Conservation (phyloP, 2,797 vertebrate genomes). For the Malacoctenus gilli region DNA sequence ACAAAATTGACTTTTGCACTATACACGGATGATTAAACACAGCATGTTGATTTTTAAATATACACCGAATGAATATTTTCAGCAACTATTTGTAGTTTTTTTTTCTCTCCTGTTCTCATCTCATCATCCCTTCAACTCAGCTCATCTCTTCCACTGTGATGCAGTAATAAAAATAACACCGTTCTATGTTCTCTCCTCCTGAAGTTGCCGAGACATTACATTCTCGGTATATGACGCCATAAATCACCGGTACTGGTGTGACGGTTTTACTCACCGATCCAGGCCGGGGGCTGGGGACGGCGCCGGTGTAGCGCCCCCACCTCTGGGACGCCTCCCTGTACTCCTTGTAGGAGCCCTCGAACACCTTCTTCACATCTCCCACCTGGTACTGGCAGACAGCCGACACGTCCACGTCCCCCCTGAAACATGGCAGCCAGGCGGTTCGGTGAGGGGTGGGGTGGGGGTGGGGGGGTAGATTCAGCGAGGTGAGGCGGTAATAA, state of each 20-base stretch:
- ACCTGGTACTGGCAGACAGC: conserved; percentile 93
- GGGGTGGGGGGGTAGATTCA: conserved; percentile 27
- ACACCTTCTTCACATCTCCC: conserved; percentile 88
- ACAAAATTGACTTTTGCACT: no score
- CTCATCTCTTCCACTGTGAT: no score
- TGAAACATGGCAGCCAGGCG: conserved; percentile 63
- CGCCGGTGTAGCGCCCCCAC: conserved; percentile 88
- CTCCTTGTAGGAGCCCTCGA: conserved; percentile 93
- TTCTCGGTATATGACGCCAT: neutral
- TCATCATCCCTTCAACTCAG: no score
- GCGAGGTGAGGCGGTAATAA: conserved; percentile 35
- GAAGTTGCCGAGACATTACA: no score
- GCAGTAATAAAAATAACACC: no score
- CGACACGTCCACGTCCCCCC: conserved; percentile 93
- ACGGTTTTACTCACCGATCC: conserved; percentile 89
- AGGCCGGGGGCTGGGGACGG: conserved; percentile 87
- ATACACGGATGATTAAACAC: no score
- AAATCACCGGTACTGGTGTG: accelerated
- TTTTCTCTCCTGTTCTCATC: no score
- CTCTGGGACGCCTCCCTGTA: conserved; percentile 89
- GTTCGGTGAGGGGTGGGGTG: no score
- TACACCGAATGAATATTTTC: no score
- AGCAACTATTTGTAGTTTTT: no score
- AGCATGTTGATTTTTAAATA: no score
- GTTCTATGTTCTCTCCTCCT: no score